These are phyloP conservation scores for Epizoanthus illoricatus DNA, from an alignment of 92 coral and sea anemone genomes.

Conservation along the genomic window DNA sequence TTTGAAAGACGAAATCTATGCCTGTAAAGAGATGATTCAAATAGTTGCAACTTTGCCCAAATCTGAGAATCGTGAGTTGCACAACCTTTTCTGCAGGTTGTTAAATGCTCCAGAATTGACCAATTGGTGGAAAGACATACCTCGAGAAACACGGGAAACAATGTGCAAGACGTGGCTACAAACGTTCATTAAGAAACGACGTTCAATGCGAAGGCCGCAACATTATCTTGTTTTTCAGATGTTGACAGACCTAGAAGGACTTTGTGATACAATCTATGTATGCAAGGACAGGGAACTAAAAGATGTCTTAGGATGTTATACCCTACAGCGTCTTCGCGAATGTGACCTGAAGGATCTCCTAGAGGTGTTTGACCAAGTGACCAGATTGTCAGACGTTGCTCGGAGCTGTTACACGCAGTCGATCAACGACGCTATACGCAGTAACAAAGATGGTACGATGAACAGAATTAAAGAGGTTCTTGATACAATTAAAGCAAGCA, in stretches of 20 bases:
- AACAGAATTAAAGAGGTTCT: slow-evolving; percentile 9
- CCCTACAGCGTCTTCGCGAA: slow-evolving; percentile 6
- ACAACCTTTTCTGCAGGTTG: neutral
- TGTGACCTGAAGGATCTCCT: neutral
- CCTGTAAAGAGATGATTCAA: neutral
- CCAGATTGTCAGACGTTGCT: neutral
- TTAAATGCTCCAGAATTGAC: neutral
- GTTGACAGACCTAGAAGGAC: neutral
- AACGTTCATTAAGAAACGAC: neutral
- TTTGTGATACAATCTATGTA: neutral
- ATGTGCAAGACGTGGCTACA: slow-evolving; percentile 21
- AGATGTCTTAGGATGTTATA: slow-evolving; percentile 3
- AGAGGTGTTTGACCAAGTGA: slow-evolving; percentile 5
- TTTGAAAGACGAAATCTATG: slow-evolving; percentile 15
- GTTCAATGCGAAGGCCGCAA: neutral
- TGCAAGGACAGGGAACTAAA: neutral
- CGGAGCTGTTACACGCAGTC: slow-evolving; percentile 14
- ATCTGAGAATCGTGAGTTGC: neutral
- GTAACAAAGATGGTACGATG: neutral
- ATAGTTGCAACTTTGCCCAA: neutral
- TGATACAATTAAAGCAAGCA: neutral
- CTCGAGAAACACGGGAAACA: neutral
- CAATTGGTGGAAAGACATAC: slow-evolving; percentile 7
- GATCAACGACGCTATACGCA: neutral
- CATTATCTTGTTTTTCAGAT: neutral